Conservation (phyloP, 2,113 vertebrate species). For the Ictalurus furcatus region DNA sequence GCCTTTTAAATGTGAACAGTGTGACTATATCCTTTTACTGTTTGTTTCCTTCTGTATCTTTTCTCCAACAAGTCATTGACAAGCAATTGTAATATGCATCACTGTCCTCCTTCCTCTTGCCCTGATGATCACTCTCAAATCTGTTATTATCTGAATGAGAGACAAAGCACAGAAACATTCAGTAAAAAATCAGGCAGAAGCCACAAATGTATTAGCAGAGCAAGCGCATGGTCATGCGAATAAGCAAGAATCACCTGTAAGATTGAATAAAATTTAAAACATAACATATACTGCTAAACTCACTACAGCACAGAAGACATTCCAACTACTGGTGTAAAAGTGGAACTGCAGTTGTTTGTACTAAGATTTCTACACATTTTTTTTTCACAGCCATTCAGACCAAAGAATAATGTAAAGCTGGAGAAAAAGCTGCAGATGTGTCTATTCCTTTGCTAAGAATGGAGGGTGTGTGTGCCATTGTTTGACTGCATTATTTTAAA, state of each 20-base stretch:
- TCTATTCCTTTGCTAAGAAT: background rate
- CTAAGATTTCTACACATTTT: background rate
- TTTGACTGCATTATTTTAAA: constrained; percentile 6
- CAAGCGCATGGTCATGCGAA: background rate
- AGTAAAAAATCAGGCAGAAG: background rate
- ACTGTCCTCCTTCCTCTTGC: background rate
- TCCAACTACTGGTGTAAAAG: constrained; percentile 13
- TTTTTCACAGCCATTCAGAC: constrained; percentile 22
- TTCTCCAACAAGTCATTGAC: background rate
- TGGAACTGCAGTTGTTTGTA: constrained; percentile 6
- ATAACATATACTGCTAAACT: background rate
- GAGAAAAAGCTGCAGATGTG: background rate
- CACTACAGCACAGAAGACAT: background rate
- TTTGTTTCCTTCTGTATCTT: background rate
- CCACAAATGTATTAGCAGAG: background rate
- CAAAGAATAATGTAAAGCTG: background rate
- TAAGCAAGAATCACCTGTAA: background rate
- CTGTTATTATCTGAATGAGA: background rate
- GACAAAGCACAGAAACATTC: background rate
- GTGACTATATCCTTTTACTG: background rate
- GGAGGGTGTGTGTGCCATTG: background rate
- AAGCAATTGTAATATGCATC: background rate
- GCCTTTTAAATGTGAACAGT: background rate
- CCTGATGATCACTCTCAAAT: background rate
- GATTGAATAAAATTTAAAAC: background rate